Base-by-base conservation (phyloP, 1,140 invertebrate species). In the Rhysida immarginata region DNA sequence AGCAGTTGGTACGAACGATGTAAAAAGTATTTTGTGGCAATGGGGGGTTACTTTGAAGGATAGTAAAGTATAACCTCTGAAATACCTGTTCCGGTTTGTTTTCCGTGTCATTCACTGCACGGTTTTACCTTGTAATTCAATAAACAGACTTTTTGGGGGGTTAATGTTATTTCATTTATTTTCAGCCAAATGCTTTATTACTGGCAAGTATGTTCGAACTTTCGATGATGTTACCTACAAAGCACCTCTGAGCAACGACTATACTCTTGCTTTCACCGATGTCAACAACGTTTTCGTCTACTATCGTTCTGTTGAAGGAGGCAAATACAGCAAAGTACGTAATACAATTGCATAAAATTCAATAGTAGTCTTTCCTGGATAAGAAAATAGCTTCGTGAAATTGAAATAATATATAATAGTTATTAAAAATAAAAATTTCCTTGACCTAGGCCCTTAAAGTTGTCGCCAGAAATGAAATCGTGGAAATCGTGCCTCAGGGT, bases 211-310 rank as follows among this genome's bases (percentile, higher is more conserved):
- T 2, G 25, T 41, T 13, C 2, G 23, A 18, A 53, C 51, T 23
- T 42, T 53, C 20, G 51, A 53, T 20, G 11, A 24, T 14, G 25
- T 53, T 26, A 41, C n/a, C 29, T 53, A 53, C 29, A 18, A 53
- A 5, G 13, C 5, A 20, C 51, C 51, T 11, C 11, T 29, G 27
- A 3, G 5, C 44, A 46, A 46, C 23, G 8, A 20, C 44, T 46
- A 23, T 11, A 11, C 11, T 20, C n/a, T 5, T 20, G 44, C 18
- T 20, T 8, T 46, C 3, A 20, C 44, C 5, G 3, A 46, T 11
- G 44, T 11, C 44, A 11, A 20, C 44, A 5, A 46, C n/a, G 20
- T 11, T 5, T 11, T 23, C 8, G 16, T 11, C 51, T 18, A 35
- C 11, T 29, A 14, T 16, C 29, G 27, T 13, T 53, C 13, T 35